phyloP scores from a whole-genome alignment of 1,140 invertebrate genomes.

The Nilaparvata lugens region DNA sequence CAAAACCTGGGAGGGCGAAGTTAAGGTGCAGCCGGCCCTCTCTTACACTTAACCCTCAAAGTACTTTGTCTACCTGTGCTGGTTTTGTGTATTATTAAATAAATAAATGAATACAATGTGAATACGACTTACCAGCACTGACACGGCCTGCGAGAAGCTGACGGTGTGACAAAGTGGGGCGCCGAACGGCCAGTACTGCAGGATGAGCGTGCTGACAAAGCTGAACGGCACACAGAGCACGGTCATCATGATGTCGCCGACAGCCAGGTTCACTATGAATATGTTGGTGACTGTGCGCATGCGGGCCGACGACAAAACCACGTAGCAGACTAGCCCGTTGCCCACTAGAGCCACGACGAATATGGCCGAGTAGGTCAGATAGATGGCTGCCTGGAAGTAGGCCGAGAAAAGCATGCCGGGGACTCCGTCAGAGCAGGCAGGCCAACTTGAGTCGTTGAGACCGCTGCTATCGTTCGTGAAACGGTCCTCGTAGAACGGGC shows the following conservation, averaged over 20 bases:
- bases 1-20: too few relatives aligned
- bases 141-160: conserved; percentile 67
- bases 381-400: conserved; percentile 54
- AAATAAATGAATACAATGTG: too few relatives aligned
- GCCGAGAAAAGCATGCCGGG: not conserved
- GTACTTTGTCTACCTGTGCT: too few relatives aligned
- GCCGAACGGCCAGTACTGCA: conserved; percentile 80
- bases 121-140: conserved; percentile 50
- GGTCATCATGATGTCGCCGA: conserved; percentile 78
- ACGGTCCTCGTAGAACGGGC: too few relatives aligned
- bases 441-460: too few relatives aligned
- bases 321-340: conserved; percentile 73
- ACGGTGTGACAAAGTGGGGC: conserved; percentile 62
- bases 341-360: conserved; percentile 66
- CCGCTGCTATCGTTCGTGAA: too few relatives aligned
- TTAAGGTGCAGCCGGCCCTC: too few relatives aligned
- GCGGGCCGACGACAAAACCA: conserved; percentile 61
- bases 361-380: conserved; percentile 61
- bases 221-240: conserved; percentile 80
- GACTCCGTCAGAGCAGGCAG: too few relatives aligned
- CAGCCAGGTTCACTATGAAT: conserved; percentile 75
- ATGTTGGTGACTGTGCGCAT: conserved; percentile 84
- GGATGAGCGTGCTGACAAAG: conserved; percentile 60
- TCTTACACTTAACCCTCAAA: too few relatives aligned
- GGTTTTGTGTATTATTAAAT: too few relatives aligned